Evolutionary conservation across 30 jellyfish, hydroid and myxozoan genomes (phyloP), one percentile per base, ranked within the genome.

Genomic region (Catostylus mosaicus): DNA sequence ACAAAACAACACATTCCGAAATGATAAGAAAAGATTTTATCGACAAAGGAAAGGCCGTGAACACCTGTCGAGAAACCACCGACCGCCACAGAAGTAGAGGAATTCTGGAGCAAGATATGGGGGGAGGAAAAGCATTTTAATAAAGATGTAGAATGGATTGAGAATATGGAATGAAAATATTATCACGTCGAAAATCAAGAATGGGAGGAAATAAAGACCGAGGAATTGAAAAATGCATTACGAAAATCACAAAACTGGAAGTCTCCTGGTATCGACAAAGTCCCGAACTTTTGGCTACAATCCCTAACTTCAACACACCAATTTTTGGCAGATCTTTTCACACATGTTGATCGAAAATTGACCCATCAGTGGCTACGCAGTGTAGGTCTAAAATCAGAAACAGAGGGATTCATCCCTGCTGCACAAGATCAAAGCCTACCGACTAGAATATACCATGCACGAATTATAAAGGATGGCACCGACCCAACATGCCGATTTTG

Each of bases 281-380:
- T 61, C 0, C 74, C 32, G 24, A 61, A 30, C 24, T 61, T 61
- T 26, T 61, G 38, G 38, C 74, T 61, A n/a, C n/a, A n/a, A n/a
- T n/a, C n/a, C n/a, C n/a, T n/a, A n/a, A n/a, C n/a, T n/a, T n/a
- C n/a, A n/a, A n/a, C n/a, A n/a, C n/a, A n/a, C n/a, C n/a, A n/a
- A n/a, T n/a, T n/a, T n/a, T n/a, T n/a, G n/a, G n/a, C n/a, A n/a
- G n/a, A n/a, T n/a, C n/a, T n/a, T n/a, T n/a, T n/a, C n/a, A n/a
- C n/a, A n/a, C n/a, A n/a, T n/a, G n/a, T n/a, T n/a, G n/a, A n/a
- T n/a, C n/a, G n/a, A n/a, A n/a, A n/a, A n/a, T n/a, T n/a, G n/a
- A 62, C 75, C 81, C 57, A 68, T 34, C 81, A 68, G 24, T 68
- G 81, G 62, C 24, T 68, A 22, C 14, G 73, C 18, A 9, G 75